A percentile compares a stretch with the other conserved stretches of the same genome.
Evolutionary conservation across 2,797 vertebrate species (phyloP).

Genomic region (Helarctos malayanus): DNA sequence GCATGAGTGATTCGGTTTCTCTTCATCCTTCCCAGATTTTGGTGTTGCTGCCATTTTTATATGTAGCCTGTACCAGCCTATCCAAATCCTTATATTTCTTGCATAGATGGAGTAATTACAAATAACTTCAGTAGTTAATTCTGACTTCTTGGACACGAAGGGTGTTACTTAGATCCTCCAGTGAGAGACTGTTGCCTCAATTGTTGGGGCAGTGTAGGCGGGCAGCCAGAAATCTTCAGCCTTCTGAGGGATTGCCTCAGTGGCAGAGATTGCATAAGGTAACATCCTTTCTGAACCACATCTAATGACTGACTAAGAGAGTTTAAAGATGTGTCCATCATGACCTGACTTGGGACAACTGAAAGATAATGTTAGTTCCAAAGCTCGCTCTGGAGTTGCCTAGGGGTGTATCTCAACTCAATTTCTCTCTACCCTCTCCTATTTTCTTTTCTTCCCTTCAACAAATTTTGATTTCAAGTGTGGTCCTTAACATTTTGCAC

Average conservation of each 20-base stretch:
- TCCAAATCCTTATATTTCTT: not conserved
- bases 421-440: not conserved
- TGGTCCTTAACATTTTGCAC: not conserved
- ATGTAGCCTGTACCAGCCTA: not conserved
- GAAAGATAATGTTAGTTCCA: not conserved
- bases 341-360: not conserved
- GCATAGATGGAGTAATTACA: not conserved
- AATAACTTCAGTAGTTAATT: not conserved
- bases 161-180: not conserved
- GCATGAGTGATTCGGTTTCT: not conserved
- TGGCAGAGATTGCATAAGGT: not conserved
- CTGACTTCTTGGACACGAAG: not conserved
- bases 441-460: not conserved
- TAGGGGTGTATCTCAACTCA: not conserved
- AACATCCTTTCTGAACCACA: not conserved
- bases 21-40: not conserved
- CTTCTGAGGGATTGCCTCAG: not conserved
- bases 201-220: not conserved
- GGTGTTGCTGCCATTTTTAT: not conserved
- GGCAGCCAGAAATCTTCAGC: not conserved
- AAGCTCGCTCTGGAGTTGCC: not conserved
- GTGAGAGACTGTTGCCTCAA: not conserved
- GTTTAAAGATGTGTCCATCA: not conserved
- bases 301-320: not conserved
- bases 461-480: not conserved